phyloP scores from a whole-genome alignment of 2,113 vertebrate genomes.

The Candoia aspera region DNA sequence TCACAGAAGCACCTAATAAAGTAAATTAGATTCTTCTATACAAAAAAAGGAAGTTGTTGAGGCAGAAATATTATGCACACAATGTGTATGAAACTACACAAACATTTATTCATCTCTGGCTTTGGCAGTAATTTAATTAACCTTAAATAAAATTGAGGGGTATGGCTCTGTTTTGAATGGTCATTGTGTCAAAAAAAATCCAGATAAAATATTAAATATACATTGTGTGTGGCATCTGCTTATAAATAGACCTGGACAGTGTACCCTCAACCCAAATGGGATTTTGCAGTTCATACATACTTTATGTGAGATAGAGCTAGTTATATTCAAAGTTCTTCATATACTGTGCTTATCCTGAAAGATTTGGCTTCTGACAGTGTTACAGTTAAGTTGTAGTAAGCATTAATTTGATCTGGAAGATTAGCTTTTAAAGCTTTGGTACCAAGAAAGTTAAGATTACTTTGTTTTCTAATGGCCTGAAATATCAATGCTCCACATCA shows the following conservation, averaged over 20 bases:
- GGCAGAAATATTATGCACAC: background rate
- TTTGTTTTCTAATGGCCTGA: background rate
- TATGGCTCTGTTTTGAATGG: rapidly evolving
- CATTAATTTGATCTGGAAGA: background rate
- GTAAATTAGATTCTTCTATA: rapidly evolving
- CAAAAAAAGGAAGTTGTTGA: background rate
- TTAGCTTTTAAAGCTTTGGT: background rate
- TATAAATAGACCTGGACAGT: background rate
- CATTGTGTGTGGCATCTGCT: rapidly evolving
- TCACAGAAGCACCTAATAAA: background rate
- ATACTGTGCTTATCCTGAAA: background rate
- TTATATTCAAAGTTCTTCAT: background rate
- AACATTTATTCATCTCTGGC: slow-evolving; percentile 35
- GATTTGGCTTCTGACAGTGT: background rate
- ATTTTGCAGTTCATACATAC: background rate
- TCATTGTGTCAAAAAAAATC: background rate
- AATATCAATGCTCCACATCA: slow-evolving; percentile 19
- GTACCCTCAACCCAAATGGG: background rate
- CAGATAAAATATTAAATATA: rapidly evolving
- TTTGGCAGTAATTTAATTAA: slow-evolving; percentile 8
- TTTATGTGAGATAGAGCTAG: background rate
- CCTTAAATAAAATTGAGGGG: background rate
- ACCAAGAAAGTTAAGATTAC: slow-evolving; percentile 8
- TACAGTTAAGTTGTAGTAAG: background rate
- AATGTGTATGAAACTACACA: slow-evolving; percentile 36